Evolutionary conservation across 2,888 invertebrate species (phyloP).

Genomic region (Tubiluchus corallicola): DNA sequence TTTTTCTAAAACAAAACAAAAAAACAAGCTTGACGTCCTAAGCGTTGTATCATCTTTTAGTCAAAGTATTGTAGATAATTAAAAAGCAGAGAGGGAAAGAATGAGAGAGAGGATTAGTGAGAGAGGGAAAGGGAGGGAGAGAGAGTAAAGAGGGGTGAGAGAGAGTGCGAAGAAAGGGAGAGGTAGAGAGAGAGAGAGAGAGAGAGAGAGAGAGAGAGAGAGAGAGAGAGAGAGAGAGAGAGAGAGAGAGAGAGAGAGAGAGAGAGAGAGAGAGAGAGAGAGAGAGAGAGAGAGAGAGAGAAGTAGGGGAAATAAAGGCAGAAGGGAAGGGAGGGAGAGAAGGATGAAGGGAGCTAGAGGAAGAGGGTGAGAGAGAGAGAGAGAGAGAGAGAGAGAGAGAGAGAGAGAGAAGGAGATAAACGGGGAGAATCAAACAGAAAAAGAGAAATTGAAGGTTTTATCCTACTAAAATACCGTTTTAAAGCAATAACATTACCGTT

Average conservation of each 20-base stretch:
- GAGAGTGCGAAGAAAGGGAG: not conserved
- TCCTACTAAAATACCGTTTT: too few relatives aligned
- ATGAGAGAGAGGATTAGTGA: too few relatives aligned
- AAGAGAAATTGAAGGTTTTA: too few relatives aligned
- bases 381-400: not conserved
- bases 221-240: not conserved
- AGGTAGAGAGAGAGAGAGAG: not conserved
- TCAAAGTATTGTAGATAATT: too few relatives aligned
- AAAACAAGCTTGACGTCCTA: too few relatives aligned
- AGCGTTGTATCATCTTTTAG: too few relatives aligned
- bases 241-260: not conserved
- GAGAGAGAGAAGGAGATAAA: constrained; percentile 3
- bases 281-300: too few relatives aligned
- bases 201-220: constrained; percentile 1
- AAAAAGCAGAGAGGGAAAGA: too few relatives aligned
- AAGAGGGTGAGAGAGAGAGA: not conserved
- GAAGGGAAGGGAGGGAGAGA: constrained; percentile 3
- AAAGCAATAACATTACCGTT: too few relatives aligned
- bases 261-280: not conserved
- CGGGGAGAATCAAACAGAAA: too few relatives aligned
- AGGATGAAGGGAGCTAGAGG: not conserved
- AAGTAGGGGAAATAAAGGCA: not conserved
- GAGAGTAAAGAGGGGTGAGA: not conserved
- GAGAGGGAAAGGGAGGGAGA: constrained; percentile 1
- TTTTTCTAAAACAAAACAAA: too few relatives aligned